Evolutionary conservation across 2,797 vertebrate species (phyloP).

Genomic region (Clamator glandarius): DNA sequence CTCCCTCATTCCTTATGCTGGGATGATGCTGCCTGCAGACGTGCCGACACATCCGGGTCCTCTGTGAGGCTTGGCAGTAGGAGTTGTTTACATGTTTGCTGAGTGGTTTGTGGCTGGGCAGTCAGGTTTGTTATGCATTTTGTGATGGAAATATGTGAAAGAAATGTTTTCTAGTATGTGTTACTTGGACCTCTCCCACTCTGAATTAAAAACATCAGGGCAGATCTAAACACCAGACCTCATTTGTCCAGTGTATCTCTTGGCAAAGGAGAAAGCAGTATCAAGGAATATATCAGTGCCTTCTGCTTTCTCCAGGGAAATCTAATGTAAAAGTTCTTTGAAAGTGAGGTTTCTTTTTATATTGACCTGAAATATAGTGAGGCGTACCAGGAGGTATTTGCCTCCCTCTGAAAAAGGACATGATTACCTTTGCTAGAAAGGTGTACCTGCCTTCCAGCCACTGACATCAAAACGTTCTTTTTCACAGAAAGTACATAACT

Average conservation of each 20-base stretch:
- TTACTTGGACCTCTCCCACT: not conserved
- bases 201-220: not conserved
- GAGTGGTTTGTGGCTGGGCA: not conserved
- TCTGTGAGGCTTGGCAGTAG: not conserved
- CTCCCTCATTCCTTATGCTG: not conserved
- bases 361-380: not conserved
- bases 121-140: not conserved
- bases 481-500: not conserved
- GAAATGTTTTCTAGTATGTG: not conserved
- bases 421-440: too few species aligned
- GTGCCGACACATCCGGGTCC: not conserved
- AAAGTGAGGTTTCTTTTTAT: not conserved
- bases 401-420: conserved; percentile 15
- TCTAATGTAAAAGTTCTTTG: not conserved
- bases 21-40: not conserved
- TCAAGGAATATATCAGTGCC: not conserved
- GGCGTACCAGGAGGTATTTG: not conserved
- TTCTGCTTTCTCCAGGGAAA: not conserved
- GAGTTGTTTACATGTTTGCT: not conserved
- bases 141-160: not conserved
- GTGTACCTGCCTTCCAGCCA: too few species aligned
- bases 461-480: too few species aligned
- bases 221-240: not conserved
- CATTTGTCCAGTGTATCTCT: not conserved
- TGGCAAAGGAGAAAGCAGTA: not conserved